Evolutionary conservation across 2,113 vertebrate species (phyloP), one percentile per base, ranked within the genome.

Genomic region (Penelope pileata): DNA sequence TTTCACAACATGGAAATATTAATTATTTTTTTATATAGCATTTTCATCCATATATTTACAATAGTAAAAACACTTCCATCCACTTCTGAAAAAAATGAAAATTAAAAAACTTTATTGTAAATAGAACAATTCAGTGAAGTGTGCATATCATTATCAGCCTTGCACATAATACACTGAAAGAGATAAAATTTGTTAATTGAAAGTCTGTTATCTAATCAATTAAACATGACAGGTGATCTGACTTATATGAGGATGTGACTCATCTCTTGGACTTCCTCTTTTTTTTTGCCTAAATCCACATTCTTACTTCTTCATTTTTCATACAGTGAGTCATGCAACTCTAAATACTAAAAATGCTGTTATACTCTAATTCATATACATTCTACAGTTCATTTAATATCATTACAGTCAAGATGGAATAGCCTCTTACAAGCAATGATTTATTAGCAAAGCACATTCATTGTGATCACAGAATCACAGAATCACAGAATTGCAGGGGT

Each of bases 361-460:
- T 62, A 75, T 19, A 40, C 56, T 92, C 92, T 92, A 91, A 93
- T 91, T 96, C 64, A 34, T 74, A 81, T 70, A 88, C 59, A 88
- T 91, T 88, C 60, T 63, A 80, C 94, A 94, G 79, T 36, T 93
- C 89, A 91, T 94, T 96, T 91, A 77, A 63, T 84, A 74, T 38
- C 69, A 83, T 91, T 92, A 93, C 80, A 70, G 51, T 50, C 68
- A 91, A 58, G 67, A 88, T 2, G 88, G 68, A 93, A 69, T 53
- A 51, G 68, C 68, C 29, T 67, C 59, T 92, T 96, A 53, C 56
- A 94, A 70, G 56, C 64, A 67, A 2, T 92, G 89, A 95, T 91
- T 92, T 82, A 96, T 88, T 94, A 92, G 47, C 83, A 77, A 22
- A 63, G 42, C 60, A 34, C 56, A 70, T 81, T 81, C 64, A 67